phyloP scores from a whole-genome alignment of 1,140 invertebrate genomes.

The Drosophila sp. region DNA sequence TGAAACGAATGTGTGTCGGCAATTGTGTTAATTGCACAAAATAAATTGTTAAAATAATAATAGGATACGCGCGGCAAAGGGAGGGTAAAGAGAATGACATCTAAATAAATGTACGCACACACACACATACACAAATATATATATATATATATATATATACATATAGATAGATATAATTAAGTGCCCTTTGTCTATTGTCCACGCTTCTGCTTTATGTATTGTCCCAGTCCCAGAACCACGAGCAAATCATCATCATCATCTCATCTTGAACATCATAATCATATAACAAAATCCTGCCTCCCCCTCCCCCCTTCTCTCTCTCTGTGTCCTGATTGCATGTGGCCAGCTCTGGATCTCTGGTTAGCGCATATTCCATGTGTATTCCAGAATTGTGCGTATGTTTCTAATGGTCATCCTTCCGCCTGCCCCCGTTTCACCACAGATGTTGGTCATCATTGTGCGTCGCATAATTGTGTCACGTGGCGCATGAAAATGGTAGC shows the following conservation, averaged over 20 bases:
- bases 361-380: background rate
- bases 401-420: slow-evolving; percentile 42
- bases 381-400: slow-evolving; percentile 28
- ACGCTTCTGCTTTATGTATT: slow-evolving; percentile 42
- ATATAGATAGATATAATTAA: slow-evolving; percentile 52
- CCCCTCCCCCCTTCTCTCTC: background rate
- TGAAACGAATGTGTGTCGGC: slow-evolving; percentile 78
- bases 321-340: slow-evolving; percentile 30
- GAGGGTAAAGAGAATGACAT: slow-evolving; percentile 41
- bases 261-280: slow-evolving; percentile 41
- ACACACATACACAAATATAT: background rate
- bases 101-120: slow-evolving; percentile 28
- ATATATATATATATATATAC: slow-evolving; percentile 20
- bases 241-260: slow-evolving; percentile 33
- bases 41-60: slow-evolving; percentile 82
- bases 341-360: slow-evolving; percentile 15
- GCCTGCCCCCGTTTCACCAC: background rate
- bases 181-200: slow-evolving; percentile 30
- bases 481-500: slow-evolving; percentile 47
- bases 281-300: slow-evolving; percentile 42
- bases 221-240: slow-evolving; percentile 25
- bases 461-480: slow-evolving; percentile 52
- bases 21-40: slow-evolving; percentile 81
- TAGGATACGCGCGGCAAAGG: slow-evolving; percentile 27
- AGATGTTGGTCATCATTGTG: slow-evolving; percentile 38